Base-by-base conservation (phyloP, 2,113 vertebrate species). In the Eclectus roratus region DNA sequence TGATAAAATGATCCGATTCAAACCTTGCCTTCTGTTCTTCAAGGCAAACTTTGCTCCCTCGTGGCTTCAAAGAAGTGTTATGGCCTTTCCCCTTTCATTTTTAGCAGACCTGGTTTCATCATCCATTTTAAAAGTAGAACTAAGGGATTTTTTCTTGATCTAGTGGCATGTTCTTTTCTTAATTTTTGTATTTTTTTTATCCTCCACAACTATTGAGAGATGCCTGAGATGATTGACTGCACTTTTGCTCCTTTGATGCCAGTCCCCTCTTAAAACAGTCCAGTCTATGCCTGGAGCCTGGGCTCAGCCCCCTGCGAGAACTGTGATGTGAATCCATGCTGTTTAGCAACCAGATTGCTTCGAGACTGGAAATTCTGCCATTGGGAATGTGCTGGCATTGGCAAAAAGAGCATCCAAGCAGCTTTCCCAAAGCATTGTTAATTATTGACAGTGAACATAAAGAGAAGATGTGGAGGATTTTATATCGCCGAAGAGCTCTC, bases 11-110 rank as follows among this genome's bases (percentile, higher is more conserved):
- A 24, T 73, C 17, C 1, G 6, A 25, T 65, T 85, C 79, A 84
- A 76, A 7, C 64, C 44, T 86, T 33, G 25, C 61, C 39, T 85
- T 91, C 80, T 87, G 65, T 93, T 94, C 91, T 83, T 93, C 72
- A 79, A 89, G 86, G 70, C 43, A 87, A 87, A 91, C 90, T 89
- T 89, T 88, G 43, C 85, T 88, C 82, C 76, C 37, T 56, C 4
- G 0, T 25, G 72, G 27, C 50, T 91, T 93, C 85, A 68, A n/a
- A 85, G n/a, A 53, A 16, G 50, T 60, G 35, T 47, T 80, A 31
- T 5, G 37, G 55, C 79, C 72, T 95, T 96, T 88, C 28, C 39
- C 28, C 29, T 74, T 91, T 85, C 65, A 7, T 55, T 95, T 85
- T 70, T 80, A 76, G 60, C 81, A 94, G 53, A 29, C 29, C 15